Conservation (phyloP, 2,888 invertebrate species). For the Andrena praecox region DNA sequence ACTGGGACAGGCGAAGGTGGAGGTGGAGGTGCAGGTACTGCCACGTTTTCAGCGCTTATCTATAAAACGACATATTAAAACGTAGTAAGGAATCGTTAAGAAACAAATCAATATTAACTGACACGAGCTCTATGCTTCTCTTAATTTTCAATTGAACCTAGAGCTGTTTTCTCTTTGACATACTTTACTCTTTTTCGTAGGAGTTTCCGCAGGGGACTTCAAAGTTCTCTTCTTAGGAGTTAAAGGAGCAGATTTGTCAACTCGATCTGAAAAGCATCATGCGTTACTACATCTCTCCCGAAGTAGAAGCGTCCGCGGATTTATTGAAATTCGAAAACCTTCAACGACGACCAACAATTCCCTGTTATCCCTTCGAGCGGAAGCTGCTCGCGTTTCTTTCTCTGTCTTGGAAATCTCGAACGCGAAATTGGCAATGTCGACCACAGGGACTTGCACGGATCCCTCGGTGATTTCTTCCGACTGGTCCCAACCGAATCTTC, state of each 20-base stretch:
- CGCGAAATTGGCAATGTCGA: neutral
- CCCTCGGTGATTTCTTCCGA: neutral
- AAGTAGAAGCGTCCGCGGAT: neutral
- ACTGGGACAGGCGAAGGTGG: neutral
- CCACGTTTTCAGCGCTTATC: neutral
- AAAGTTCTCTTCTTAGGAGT: neutral
- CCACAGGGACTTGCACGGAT: neutral
- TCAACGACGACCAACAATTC: neutral
- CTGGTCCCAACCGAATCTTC: neutral
- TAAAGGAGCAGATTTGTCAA: neutral
- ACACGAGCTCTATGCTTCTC: too few relatives aligned
- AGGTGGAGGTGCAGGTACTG: neutral
- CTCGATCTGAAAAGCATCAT: neutral
- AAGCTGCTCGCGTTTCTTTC: neutral
- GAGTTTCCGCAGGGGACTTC: neutral
- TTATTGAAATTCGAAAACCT: neutral
- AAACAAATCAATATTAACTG: too few relatives aligned
- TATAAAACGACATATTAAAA: neutral
- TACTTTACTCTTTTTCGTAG: conserved; percentile 30
- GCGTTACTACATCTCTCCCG: neutral
- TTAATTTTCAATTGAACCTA: neutral
- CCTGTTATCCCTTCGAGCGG: neutral
- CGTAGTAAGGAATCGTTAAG: neutral
- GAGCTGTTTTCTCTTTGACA: neutral
- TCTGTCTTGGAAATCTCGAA: neutral